Evolutionary conservation across 1,140 invertebrate species (phyloP).

Genomic region (Drosophila kohkoa): DNA sequence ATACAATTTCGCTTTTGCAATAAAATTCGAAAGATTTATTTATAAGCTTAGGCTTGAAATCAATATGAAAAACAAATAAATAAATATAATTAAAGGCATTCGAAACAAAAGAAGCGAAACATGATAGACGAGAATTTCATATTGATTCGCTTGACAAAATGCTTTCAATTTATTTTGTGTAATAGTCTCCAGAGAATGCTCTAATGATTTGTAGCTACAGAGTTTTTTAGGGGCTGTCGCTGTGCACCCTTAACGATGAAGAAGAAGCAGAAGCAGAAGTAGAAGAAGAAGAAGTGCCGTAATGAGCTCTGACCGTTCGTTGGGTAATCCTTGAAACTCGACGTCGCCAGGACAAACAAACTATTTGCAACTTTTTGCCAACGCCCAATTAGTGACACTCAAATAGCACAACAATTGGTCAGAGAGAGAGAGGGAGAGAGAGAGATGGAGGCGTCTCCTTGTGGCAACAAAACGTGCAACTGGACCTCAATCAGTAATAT

Average conservation of each 20-base stretch:
- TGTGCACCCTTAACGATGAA: no score
- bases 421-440: not conserved
- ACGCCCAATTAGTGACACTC: constrained; percentile 77
- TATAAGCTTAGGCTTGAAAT: no score
- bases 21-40: no score
- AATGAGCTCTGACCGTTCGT: constrained; percentile 14
- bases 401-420: constrained; percentile 60
- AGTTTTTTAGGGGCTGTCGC: no score
- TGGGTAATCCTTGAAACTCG: constrained; percentile 12
- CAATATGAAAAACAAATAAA: no score
- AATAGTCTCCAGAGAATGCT: not conserved
- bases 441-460: not conserved
- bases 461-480: constrained; percentile 20
- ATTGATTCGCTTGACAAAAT: not conserved
- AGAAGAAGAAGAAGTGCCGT: constrained; percentile 4
- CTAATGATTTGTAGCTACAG: not conserved
- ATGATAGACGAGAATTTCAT: no score
- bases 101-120: no score
- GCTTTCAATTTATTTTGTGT: not conserved
- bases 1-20: no score
- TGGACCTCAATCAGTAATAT: constrained; percentile 35
- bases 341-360: constrained; percentile 45
- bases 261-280: no score
- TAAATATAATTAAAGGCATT: no score
- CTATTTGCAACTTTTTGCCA: constrained; percentile 71